phyloP scores from a whole-genome alignment of 35 echinoderm and acorn worm species.

The Ophioderma brevispina region DNA sequence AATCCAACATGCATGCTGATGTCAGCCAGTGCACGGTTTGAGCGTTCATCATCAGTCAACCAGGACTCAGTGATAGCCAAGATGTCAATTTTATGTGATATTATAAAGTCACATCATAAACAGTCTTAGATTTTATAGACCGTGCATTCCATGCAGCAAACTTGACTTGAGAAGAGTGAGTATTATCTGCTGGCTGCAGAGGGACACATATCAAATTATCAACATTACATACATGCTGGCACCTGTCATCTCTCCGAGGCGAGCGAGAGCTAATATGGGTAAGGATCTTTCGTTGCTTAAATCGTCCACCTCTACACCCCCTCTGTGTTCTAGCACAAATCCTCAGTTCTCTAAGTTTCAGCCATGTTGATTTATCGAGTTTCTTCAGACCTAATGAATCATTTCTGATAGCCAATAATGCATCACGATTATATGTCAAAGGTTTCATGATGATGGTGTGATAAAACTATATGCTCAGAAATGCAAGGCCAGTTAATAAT shows the following conservation, averaged over 20 bases:
- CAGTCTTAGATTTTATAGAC: conserved; percentile 48
- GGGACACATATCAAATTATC: background rate
- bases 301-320: too few species aligned
- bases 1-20: background rate
- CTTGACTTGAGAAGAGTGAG: background rate
- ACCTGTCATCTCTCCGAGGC: background rate
- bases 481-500: too few species aligned
- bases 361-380: too few species aligned
- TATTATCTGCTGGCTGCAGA: background rate
- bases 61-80: conserved; percentile 35
- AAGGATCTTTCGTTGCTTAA: background rate
- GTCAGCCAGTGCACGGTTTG: conserved; percentile 10
- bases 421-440: too few species aligned
- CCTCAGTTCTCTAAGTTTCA: too few species aligned
- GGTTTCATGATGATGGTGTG: too few species aligned
- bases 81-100: conserved; percentile 23
- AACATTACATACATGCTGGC: background rate
- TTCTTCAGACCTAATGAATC: too few species aligned
- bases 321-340: too few species aligned
- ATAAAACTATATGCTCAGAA: too few species aligned
- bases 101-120: conserved; percentile 3
- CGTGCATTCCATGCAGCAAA: conserved; percentile 47
- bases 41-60: conserved; percentile 32
- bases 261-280: background rate
- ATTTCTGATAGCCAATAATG: too few species aligned